Evolutionary conservation across 2,113 vertebrate genomes (phyloP), one percentile per base, ranked within the genome.

Genomic region (Gymnocephalus cernua): DNA sequence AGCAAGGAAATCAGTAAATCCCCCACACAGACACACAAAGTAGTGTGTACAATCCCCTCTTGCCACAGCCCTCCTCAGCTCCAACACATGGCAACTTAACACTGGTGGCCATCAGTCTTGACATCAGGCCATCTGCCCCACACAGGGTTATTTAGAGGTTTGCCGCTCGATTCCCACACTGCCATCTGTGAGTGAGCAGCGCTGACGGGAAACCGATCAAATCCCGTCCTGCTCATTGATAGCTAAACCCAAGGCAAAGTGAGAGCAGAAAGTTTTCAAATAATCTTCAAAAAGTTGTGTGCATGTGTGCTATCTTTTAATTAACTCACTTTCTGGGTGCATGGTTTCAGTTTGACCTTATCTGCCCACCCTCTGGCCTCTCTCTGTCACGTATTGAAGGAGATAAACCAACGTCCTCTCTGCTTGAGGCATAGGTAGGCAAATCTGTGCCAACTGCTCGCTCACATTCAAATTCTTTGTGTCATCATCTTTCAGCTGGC

Each of bases 391-490:
- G 27, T 68, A 51, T 1, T 77, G 19, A 32, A 38, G 51, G 15
- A 75, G 51, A 88, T 74, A 74, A 82, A 70, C 35, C 13, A 2
- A 50, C 76, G 67, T 87, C 79, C 68, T 76, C 62, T 41, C 47
- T 58, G 69, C 82, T 80, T 25, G 6, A 32, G 88, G 63, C 70
- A 53, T 0, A 68, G 68, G 73, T 79, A 87, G 45, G 77, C 44
- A 85, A 88, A 89, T 87, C 58, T 21, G 57, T 32, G 32, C 82
- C 2, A 56, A 74, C 45, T 29, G 66, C 85, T 76, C 45, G 29
- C 79, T 51, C 70, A 74, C 75, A 90, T 88, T 91, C 86, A 90
- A 85, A 91, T 89, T 85, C 76, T 87, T 74, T 63, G 59, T 69
- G 74, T 75, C 71, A 8, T 70, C 66, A 48, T 79, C 71, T 65